Evolutionary conservation across 2,113 vertebrate genomes (phyloP).

Genomic region (Podarcis cretensis): DNA sequence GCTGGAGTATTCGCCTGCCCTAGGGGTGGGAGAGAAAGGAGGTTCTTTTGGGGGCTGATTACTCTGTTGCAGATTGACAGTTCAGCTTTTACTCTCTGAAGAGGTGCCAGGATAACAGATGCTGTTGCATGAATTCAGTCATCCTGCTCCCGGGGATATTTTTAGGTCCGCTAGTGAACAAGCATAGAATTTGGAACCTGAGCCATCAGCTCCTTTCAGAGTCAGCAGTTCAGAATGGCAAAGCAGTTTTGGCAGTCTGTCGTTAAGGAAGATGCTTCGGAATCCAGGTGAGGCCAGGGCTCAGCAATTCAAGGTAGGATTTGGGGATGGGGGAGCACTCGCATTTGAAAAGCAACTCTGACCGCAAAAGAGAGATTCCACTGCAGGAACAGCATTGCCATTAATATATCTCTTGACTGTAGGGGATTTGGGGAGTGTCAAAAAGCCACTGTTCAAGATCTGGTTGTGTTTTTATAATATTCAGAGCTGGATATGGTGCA

Average conservation of each 20-base stretch:
- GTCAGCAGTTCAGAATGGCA: not conserved
- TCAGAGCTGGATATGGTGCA: not conserved
- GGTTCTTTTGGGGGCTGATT: not conserved
- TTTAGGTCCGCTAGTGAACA: conserved; percentile 43
- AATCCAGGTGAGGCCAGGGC: not conserved
- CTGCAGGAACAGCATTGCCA: not conserved
- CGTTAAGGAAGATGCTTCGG: not conserved
- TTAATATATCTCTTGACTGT: not conserved
- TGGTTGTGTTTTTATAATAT: not conserved
- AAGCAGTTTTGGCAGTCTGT: not conserved
- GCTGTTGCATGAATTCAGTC: conserved; percentile 17
- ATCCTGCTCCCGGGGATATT: conserved; percentile 47
- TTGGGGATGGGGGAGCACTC: not conserved
- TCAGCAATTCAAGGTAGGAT: not conserved
- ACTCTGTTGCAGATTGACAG: not conserved
- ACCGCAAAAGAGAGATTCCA: not conserved
- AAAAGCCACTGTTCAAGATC: not conserved
- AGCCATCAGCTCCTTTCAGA: conserved; percentile 4
- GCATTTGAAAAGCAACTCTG: not conserved
- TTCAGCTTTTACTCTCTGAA: not conserved
- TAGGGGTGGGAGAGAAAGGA: too few species aligned
- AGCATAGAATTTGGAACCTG: conserved; percentile 25
- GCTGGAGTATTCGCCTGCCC: not conserved
- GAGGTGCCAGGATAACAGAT: not conserved
- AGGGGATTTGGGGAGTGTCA: too few species aligned